These are phyloP conservation scores for Hippasteria phrygiana DNA, from an alignment of 53 echinoderm and acorn worm genomes.

Conservation along the genomic window DNA sequence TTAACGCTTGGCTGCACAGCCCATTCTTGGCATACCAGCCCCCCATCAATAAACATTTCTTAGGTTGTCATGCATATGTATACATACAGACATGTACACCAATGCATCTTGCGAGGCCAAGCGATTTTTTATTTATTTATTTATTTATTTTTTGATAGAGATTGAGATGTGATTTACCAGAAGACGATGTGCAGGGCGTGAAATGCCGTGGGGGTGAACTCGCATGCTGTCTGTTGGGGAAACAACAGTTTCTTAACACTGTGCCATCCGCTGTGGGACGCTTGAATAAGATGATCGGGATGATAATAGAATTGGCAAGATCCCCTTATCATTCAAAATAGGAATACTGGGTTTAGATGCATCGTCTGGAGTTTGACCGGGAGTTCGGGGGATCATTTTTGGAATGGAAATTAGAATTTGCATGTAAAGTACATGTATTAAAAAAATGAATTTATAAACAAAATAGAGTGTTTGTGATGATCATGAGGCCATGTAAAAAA, in stretches of 20 bases:
- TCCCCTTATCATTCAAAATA: background rate
- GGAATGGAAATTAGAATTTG: background rate
- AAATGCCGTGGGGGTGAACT: constrained; percentile 21
- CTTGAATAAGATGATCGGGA: background rate
- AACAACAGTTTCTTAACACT: background rate
- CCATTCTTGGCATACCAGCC: no score
- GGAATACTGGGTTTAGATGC: background rate
- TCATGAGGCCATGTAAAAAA: no score
- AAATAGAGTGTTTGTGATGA: no score
- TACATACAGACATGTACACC: no score
- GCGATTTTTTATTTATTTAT: background rate
- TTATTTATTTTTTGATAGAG: background rate
- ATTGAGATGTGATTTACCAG: background rate
- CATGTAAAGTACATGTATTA: no score
- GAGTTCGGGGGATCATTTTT: background rate
- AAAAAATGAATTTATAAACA: no score
- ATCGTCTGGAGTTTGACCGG: background rate
- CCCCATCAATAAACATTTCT: no score
- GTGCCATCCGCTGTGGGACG: background rate
- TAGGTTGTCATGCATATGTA: no score
- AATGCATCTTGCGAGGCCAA: background rate
- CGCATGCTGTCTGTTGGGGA: background rate
- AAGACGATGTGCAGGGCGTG: background rate
- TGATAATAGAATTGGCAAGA: constrained; percentile 5
- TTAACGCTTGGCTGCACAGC: no score